Evolutionary conservation across 2,797 vertebrate genomes (phyloP).

Genomic region (Taeniopygia guttata): DNA sequence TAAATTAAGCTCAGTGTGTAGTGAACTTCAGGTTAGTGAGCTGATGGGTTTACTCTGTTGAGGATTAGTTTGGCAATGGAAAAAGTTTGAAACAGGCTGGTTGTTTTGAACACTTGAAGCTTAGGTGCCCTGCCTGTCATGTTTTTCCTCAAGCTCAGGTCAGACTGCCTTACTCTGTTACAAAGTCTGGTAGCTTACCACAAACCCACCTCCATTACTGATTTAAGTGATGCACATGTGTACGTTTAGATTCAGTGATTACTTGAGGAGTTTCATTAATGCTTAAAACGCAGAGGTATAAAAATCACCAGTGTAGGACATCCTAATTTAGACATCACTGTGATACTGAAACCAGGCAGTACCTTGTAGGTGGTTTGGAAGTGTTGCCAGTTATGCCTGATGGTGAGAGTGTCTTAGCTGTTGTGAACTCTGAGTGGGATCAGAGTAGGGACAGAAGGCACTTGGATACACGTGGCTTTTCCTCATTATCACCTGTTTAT

Average conservation of each 20-base stretch:
- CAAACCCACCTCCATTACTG: background rate
- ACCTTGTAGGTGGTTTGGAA: background rate
- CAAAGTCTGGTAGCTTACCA: background rate
- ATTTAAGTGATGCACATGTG: fast-evolving
- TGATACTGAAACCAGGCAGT: background rate
- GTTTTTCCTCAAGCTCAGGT: background rate
- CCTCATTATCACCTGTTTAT: background rate
- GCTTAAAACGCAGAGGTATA: background rate
- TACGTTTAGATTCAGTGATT: background rate
- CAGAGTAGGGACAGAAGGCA: background rate
- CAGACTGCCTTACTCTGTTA: background rate
- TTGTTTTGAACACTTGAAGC: background rate
- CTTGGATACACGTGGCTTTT: background rate
- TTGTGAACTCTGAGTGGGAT: background rate
- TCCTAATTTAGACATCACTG: background rate
- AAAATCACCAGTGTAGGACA: background rate
- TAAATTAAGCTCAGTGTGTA: background rate
- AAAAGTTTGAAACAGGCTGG: background rate
- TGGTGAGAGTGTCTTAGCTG: background rate
- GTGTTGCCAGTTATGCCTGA: background rate
- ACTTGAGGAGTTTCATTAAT: background rate
- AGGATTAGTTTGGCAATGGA: background rate
- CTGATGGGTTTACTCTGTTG: background rate
- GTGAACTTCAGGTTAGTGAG: background rate
- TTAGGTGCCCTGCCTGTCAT: background rate